Evolutionary conservation across 2,888 invertebrate species (phyloP), one percentile per base, ranked within the genome.

Genomic region (Drymonia ruficornis): DNA sequence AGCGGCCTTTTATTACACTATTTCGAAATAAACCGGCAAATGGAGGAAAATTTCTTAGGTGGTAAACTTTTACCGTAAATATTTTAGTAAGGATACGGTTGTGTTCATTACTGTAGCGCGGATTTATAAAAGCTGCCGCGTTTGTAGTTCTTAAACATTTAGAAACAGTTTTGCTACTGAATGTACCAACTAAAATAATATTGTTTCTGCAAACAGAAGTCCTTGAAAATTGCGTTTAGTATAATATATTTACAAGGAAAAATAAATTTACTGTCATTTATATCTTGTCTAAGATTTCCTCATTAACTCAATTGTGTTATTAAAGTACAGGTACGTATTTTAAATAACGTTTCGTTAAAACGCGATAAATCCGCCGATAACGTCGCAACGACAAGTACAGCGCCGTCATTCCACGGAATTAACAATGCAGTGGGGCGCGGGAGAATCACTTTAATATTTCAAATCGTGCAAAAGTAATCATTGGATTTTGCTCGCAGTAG

Each of bases 391-490:
- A 57, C 61, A 59, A 65, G 59, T 59, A 49, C 50, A 59, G 55
- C 65, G 66, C 65, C 19, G 53, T 63, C 73, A 67, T 67, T 50
- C 65, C 48, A 51, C 56, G 62, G 51, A 67, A 67, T 72, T 63
- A 67, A 67, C 67, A 64, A 56, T 67, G 67, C 60, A 64, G 51
- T 45, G 55, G 56, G 52, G 58, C 61, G 69, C 75, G 74, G 74
- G 77, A 74, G 80, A 81, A 81, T 79, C 72, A 76, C 72, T 78
- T 80, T 79, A 63, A 78, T 79, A 78, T 80, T 80, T 74, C 74
- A 76, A 81, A 82, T 83, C 77, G 80, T 78, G 76, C 77, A 80
- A 84, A 85, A 85, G 75, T 75, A 73, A 78, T 76, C 76, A 70
- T 59, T 59, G 59, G 61, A 70, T 73, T 73, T 72, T 67, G 61